phyloP scores from a whole-genome alignment of 2,113 vertebrate species.

The Cnemophilus loriae region DNA sequence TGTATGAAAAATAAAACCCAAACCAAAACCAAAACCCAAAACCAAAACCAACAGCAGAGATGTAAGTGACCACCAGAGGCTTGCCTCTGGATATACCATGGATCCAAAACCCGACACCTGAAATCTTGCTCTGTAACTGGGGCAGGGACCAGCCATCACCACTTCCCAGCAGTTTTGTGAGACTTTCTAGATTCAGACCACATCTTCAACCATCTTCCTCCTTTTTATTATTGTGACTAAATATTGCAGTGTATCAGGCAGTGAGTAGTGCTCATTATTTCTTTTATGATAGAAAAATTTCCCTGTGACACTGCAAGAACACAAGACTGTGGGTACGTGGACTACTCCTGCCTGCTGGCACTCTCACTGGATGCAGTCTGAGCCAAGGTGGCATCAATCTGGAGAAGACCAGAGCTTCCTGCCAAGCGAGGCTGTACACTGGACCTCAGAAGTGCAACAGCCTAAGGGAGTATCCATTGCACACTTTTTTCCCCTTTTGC shows the following conservation, averaged over 20 bases:
- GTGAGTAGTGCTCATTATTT: neutral
- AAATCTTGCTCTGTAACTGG: neutral
- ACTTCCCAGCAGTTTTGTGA: neutral
- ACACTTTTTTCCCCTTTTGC: neutral
- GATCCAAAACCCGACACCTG: neutral
- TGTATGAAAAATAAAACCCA: fast-evolving
- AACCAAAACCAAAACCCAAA: neutral
- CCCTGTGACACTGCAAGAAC: neutral
- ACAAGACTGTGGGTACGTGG: fast-evolving
- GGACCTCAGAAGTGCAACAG: neutral
- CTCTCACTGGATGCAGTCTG: neutral
- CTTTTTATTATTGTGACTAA: neutral
- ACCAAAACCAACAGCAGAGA: neutral
- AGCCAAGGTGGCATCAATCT: fast-evolving
- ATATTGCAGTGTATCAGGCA: neutral
- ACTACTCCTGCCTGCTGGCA: neutral
- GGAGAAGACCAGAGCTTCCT: neutral
- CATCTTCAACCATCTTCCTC: neutral
- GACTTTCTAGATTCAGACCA: neutral
- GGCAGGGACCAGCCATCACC: neutral
- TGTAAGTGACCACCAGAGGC: neutral
- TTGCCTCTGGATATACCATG: neutral
- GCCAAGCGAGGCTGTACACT: neutral
- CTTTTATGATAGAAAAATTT: neutral
- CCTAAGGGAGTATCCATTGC: neutral